Conservation (phyloP, 2,888 invertebrate species). For the Epistrophe eligans region DNA sequence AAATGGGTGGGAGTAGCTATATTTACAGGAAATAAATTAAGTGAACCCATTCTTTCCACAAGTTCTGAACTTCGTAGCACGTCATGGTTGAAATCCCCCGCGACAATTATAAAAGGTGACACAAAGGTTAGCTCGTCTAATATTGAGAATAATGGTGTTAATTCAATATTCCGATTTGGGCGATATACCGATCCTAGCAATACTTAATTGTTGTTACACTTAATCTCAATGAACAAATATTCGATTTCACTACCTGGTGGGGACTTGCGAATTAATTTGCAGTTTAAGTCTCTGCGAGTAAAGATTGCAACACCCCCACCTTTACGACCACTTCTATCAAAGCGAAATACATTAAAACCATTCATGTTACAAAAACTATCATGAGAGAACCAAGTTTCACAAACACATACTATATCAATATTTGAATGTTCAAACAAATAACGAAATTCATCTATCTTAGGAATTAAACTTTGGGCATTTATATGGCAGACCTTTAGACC, state of each 20-base stretch:
- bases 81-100: neutral
- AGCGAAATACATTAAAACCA: constrained; percentile 9
- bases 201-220: too few species aligned
- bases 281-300: too few species aligned
- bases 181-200: too few species aligned
- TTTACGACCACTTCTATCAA: constrained; percentile 15
- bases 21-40: constrained; percentile 4
- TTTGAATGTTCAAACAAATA: neutral
- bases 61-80: neutral
- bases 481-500: constrained; percentile 5
- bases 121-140: neutral
- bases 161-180: too few species aligned
- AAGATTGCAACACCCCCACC: neutral
- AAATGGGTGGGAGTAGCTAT: constrained; percentile 1
- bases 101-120: neutral
- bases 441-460: constrained; percentile 2
- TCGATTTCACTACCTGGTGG: neutral
- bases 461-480: constrained; percentile 11
- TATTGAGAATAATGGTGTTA: too few species aligned
- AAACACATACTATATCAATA: neutral
- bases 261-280: constrained; percentile 6
- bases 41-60: constrained; percentile 3
- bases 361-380: neutral
- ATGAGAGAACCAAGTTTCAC: neutral
- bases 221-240: too few species aligned